Base-by-base conservation (phyloP, 2,888 invertebrate genomes). In the Euphydryas editha region DNA sequence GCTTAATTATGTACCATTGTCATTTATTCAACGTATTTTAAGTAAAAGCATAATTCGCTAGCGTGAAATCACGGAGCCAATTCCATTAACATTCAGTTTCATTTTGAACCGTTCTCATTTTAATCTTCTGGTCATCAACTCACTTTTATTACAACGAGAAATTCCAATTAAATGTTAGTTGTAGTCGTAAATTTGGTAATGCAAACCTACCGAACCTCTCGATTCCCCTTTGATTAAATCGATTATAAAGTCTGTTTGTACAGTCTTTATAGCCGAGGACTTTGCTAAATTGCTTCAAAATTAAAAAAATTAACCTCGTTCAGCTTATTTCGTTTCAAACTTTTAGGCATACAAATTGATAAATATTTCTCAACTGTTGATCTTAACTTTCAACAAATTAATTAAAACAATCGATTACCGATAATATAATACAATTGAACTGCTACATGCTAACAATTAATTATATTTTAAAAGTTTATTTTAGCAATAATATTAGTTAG, bases 181-280 rank as follows among this genome's bases (percentile, higher is more conserved):
- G 82, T 81, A 80, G 83, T 85, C 88, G 88, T 90, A 89, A 90
- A 90, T 90, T 89, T 83, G 77, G 84, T 83, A 84, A 83, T 78
- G 86, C 82, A 83, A 87, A 86, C 87, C 81, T 85, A 80, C 79
- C 76, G 81, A 78, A 77, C 84, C 85, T 82, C 85, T 85, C 88
- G 84, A 87, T 86, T 85, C 84, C 85, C 82, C 84, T 88, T 88
- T 88, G 87, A 88, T 88, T 90, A 87, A 86, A 88, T 88, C 86
- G 86, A 89, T 90, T 87, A 88, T 81, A 77, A 80, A 78, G 76
- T 79, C 80, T 85, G 85, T 88, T 87, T 88, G 82, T 81, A 75
- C 79, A 79, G 75, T 81, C 81, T 88, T 88, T 85, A 85, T 84
- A 78, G 84, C 83, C 82, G 80, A 84, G 78, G 78, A 81, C 82